Percentiles rank a stretch among this genome's conserved stretches.
Conservation (phyloP, 2,888 invertebrate species). For the Nomada hirtipes region DNA sequence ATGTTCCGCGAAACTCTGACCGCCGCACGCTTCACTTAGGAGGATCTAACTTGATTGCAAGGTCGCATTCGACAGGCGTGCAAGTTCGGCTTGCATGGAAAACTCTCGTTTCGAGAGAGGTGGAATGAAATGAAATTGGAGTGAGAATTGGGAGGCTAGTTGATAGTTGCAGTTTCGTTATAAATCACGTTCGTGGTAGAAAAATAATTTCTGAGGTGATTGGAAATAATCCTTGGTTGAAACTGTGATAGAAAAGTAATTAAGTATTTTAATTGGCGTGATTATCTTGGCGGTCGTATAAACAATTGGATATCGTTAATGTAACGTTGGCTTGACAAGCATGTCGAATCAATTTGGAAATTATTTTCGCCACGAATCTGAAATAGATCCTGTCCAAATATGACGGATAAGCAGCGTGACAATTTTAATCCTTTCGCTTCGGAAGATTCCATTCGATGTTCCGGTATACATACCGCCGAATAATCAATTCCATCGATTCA, state of each 20-base stretch:
- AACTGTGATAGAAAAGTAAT: background rate
- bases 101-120: background rate
- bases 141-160: too few relatives aligned
- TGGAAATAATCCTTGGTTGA: background rate
- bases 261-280: background rate
- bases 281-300: background rate
- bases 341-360: background rate
- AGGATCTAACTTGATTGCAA: conserved; percentile 32
- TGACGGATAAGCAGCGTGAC: background rate
- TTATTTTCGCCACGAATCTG: too few relatives aligned
- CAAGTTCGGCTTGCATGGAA: background rate
- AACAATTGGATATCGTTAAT: background rate
- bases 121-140: too few relatives aligned
- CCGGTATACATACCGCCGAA: background rate
- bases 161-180: too few relatives aligned
- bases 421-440: background rate
- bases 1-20: conserved; percentile 47
- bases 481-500: background rate
- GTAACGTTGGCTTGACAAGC: background rate
- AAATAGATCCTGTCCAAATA: too few relatives aligned
- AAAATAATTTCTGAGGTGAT: too few relatives aligned
- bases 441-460: background rate
- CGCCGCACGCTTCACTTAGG: conserved; percentile 12
- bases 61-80: conserved; percentile 12
- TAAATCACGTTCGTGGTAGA: too few relatives aligned